Conservation (phyloP, 2,888 invertebrate species). For the Thalpophila matura region DNA sequence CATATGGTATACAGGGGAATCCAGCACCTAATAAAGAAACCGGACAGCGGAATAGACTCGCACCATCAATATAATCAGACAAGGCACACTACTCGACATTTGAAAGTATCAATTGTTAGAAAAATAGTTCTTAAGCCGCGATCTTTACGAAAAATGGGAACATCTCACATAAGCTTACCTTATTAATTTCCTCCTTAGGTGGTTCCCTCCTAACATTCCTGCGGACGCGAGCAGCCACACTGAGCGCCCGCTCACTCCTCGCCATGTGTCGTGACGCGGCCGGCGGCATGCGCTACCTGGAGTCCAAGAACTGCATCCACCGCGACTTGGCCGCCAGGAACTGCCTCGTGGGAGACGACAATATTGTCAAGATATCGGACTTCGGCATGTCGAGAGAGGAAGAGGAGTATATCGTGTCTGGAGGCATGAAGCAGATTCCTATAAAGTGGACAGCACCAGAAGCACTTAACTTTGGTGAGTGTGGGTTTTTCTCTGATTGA, state of each 20-base stretch:
- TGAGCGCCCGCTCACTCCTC: constrained; percentile 93
- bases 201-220: constrained; percentile 97
- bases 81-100: no score
- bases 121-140: no score
- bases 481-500: not conserved
- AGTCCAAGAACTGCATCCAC: constrained; percentile 98
- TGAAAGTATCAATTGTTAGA: no score
- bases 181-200: constrained; percentile 86
- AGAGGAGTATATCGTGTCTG: constrained; percentile 98
- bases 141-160: not conserved
- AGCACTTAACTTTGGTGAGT: constrained; percentile 97
- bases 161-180: not conserved
- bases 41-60: no score
- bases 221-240: constrained; percentile 93
- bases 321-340: constrained; percentile 98
- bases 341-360: constrained; percentile 96
- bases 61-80: no score
- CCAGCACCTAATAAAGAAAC: no score
- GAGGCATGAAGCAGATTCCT: constrained; percentile 99
- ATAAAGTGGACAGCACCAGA: constrained; percentile 99
- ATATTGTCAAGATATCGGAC: constrained; percentile 98
- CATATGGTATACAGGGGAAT: no score
- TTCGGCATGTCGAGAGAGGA: constrained; percentile 99
- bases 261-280: constrained; percentile 98
- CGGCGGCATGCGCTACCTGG: constrained; percentile 98